Percentiles rank a stretch among this genome's conserved stretches.
These are phyloP conservation scores for Piprites chloris DNA, from an alignment of 2,113 vertebrate species.

Conservation along the genomic window DNA sequence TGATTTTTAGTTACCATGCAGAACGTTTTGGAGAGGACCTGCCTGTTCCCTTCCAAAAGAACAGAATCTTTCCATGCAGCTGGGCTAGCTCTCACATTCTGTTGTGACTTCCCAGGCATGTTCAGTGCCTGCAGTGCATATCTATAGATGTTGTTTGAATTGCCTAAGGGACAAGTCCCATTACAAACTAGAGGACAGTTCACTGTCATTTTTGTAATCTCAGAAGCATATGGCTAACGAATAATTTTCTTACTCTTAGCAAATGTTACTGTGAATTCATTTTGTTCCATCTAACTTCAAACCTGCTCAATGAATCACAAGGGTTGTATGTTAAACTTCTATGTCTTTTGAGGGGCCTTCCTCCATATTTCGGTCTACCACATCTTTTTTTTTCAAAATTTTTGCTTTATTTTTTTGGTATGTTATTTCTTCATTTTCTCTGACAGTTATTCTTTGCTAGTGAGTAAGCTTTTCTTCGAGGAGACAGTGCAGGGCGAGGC, in stretches of 20 bases:
- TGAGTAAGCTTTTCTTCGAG: not conserved
- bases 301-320: not conserved
- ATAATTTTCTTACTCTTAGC: not conserved
- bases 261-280: not conserved
- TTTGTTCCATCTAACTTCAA: not conserved
- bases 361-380: not conserved
- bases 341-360: not conserved
- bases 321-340: not conserved
- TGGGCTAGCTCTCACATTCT: not conserved
- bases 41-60: not conserved
- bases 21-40: not conserved
- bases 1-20: constrained; percentile 4
- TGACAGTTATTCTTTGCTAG: not conserved
- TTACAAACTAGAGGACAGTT: not conserved
- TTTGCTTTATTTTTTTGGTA: not conserved
- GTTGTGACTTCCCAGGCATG: not conserved
- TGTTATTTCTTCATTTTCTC: not conserved
- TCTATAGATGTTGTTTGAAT: not conserved
- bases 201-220: not conserved
- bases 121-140: not conserved
- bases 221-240: not conserved
- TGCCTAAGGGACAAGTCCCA: not conserved
- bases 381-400: not conserved
- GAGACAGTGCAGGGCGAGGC: not conserved
- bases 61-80: not conserved